Evolutionary conservation across 1,140 invertebrate species (phyloP).

Genomic region (Cydia amplana): DNA sequence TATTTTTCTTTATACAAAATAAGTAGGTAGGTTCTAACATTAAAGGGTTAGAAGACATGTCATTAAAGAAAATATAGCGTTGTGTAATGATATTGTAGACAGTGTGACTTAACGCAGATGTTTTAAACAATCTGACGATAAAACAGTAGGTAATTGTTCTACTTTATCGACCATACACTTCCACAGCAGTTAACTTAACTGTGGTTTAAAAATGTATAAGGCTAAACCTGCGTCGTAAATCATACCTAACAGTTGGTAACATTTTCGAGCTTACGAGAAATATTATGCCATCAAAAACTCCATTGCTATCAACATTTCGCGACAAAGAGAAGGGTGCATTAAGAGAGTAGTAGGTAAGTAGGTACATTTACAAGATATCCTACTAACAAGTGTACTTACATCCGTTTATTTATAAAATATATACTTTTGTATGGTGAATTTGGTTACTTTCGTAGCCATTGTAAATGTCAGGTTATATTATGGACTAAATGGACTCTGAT

Average conservation of each 20-base stretch:
- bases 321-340: constrained; percentile 10
- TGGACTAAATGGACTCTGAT: no score
- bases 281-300: constrained; percentile 27
- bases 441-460: no score
- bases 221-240: neutral
- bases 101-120: constrained; percentile 6
- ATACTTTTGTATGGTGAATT: no score
- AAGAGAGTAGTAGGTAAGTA: neutral
- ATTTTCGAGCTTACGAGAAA: constrained; percentile 18
- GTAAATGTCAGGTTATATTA: no score
- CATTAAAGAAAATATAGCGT: constrained; percentile 10
- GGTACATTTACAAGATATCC: neutral
- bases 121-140: neutral
- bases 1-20: constrained; percentile 36
- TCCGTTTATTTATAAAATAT: no score
- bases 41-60: neutral
- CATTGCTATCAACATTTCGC: constrained; percentile 29
- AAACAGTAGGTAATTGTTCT: neutral
- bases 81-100: neutral
- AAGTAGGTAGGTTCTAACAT: neutral
- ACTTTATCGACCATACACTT: neutral
- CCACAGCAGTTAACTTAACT: neutral
- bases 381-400: neutral
- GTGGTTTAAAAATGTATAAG: constrained; percentile 21
- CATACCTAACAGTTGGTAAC: constrained; percentile 21